Evolutionary conservation across 2,113 vertebrate genomes (phyloP).

Genomic region (Harpagus bidentatus): DNA sequence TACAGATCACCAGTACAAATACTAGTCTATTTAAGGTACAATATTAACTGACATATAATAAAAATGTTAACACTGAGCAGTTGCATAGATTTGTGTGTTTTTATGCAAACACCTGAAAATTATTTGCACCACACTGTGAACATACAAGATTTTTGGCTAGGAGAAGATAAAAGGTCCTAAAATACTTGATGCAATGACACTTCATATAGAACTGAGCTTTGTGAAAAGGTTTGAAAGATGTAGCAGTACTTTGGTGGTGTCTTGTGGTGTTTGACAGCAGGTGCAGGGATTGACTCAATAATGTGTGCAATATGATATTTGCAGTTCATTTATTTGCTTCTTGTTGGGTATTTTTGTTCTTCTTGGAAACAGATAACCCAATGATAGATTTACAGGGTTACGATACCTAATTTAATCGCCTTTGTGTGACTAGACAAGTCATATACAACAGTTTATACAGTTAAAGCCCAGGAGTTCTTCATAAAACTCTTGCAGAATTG

Average conservation of each 20-base stretch:
- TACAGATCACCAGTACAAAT: neutral
- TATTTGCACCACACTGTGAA: neutral
- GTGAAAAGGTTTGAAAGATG: neutral
- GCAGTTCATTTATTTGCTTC: neutral
- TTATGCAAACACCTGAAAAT: neutral
- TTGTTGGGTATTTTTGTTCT: neutral
- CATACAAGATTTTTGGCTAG: neutral
- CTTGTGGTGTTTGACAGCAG: neutral
- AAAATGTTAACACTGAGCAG: neutral
- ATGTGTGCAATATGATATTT: neutral
- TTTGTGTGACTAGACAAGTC: neutral
- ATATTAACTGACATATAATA: neutral
- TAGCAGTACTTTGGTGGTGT: neutral
- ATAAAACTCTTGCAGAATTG: neutral
- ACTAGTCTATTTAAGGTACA: neutral
- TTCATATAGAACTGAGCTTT: neutral
- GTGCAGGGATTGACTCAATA: neutral
- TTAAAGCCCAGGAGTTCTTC: neutral
- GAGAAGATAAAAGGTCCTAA: neutral
- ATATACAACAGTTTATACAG: neutral
- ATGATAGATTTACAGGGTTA: neutral
- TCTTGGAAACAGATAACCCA: neutral
- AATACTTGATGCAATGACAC: neutral
- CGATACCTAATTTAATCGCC: neutral
- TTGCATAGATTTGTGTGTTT: neutral